A percentile compares a stretch with the other conserved stretches of the same genome.
These are phyloP conservation scores for Heliocidaris erythrogramma DNA, from an alignment of 35 echinoderm and acorn worm genomes.

Conservation along the genomic window DNA sequence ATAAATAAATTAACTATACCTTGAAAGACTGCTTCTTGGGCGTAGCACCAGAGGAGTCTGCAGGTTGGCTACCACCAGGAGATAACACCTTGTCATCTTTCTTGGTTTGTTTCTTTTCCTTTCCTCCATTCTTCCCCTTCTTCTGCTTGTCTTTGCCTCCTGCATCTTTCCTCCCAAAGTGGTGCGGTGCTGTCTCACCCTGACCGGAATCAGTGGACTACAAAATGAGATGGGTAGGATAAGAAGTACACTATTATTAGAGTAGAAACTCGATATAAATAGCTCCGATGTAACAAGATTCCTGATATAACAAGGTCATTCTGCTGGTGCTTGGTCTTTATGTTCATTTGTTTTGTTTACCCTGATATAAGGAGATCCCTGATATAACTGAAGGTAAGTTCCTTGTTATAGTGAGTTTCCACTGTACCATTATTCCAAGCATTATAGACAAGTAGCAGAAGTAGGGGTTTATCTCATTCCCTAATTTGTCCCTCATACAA, in stretches of 20 bases:
- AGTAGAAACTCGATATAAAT: no score
- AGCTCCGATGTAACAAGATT: no score
- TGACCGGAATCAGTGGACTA: conserved; percentile 17
- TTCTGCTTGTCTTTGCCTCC: conserved; percentile 37
- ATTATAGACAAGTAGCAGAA: no score
- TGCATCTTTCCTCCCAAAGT: conserved; percentile 8
- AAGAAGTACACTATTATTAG: neutral
- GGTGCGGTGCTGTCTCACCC: conserved; percentile 1
- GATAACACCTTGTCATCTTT: neutral
- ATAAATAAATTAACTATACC: neutral
- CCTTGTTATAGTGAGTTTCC: no score
- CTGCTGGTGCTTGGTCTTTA: no score
- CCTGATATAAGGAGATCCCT: no score
- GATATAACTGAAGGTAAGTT: no score
- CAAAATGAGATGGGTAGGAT: neutral
- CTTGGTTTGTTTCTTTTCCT: conserved; percentile 38
- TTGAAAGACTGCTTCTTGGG: conserved; percentile 39
- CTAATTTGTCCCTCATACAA: no score
- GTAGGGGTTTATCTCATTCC: no score
- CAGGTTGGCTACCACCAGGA: neutral
- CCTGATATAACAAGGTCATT: no score
- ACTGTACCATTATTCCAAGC: no score
- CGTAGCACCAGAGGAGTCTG: neutral
- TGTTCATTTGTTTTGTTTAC: no score
- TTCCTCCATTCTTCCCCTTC: conserved; percentile 41